phyloP scores from a whole-genome alignment of 2,113 vertebrate species.

The Pollimyrus isidori region DNA sequence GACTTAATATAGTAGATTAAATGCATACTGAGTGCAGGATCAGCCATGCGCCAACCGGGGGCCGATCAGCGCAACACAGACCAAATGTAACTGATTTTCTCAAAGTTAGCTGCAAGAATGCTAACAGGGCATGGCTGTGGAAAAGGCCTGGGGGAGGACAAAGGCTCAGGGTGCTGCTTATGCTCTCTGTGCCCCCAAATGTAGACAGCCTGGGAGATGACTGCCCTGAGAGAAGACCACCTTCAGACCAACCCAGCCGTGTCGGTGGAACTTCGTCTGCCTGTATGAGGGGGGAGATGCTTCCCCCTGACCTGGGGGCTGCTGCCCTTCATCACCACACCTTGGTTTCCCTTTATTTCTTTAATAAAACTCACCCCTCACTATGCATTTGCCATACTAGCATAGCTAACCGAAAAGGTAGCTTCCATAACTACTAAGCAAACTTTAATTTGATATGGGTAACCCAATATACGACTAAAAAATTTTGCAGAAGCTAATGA shows the following conservation, averaged over 20 bases:
- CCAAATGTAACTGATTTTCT: background rate
- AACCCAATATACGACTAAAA: no score
- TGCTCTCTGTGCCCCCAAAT: background rate
- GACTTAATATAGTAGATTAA: no score
- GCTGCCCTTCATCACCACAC: background rate
- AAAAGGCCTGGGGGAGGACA: background rate
- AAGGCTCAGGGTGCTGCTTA: background rate
- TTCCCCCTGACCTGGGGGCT: background rate
- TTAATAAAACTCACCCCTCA: no score
- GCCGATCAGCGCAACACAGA: background rate
- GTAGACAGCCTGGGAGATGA: background rate
- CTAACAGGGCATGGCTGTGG: background rate
- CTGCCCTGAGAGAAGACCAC: background rate
- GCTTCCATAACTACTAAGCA: no score
- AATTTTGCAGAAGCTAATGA: no score
- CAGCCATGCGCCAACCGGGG: background rate
- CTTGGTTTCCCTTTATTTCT: background rate
- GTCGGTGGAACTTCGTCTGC: background rate
- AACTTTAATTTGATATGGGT: background rate
- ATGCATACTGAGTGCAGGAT: background rate
- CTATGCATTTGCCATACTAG: no score
- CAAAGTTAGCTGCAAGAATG: background rate
- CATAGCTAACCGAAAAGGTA: no score
- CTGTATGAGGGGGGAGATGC: background rate
- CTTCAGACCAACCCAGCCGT: background rate